Evolutionary conservation across 2,113 vertebrate species (phyloP), one percentile per base, ranked within the genome.

Genomic region (Orthonyx spaldingii): DNA sequence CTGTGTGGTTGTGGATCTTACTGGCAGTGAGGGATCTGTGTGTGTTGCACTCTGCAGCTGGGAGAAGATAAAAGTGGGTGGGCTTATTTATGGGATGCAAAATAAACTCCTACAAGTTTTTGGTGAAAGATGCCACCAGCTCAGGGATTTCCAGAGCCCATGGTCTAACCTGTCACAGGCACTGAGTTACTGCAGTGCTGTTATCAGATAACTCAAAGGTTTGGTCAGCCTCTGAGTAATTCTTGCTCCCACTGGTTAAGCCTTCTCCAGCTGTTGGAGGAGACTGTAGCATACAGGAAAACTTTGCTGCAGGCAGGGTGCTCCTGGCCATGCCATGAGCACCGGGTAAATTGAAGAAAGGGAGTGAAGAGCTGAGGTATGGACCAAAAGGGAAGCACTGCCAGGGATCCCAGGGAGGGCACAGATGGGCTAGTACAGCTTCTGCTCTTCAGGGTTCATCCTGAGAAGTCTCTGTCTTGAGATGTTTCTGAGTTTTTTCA

Each of bases 351-450:
- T 14, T 13, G 8, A 24, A 57, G 23, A 76, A 49, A 81, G 72
- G 41, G 55, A 85, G 19, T 13, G 2, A 66, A 75, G 50, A 80
- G 30, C 46, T 18, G 16, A 16, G 60, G 37, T 22, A 16, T 1
- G 4, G 53, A 27, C 2, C 4, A 50, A 57, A 74, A 56, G 20
- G 7, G 14, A 28, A 70, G 18, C 42, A 7, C 0, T 2, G 16
- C 11, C 0, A 0, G 33, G 39, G 9, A 75, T 33, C 46, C n/a
- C 81, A 44, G 63, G 1, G 0, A 21, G 30, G 28, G 42, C 17
- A 70, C 37, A 65, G 69, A 39, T 1, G 0, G 17, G 28, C 13
- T 37, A 57, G 46, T 28, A 53, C 26, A 70, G 28, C n/a, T 74
- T 59, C 55, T 59, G 28, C 19, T 71, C 24, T 41, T 77, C 37